Evolutionary conservation across 2,797 vertebrate species (phyloP).

Genomic region (Scolopax bukidnonensis): DNA sequence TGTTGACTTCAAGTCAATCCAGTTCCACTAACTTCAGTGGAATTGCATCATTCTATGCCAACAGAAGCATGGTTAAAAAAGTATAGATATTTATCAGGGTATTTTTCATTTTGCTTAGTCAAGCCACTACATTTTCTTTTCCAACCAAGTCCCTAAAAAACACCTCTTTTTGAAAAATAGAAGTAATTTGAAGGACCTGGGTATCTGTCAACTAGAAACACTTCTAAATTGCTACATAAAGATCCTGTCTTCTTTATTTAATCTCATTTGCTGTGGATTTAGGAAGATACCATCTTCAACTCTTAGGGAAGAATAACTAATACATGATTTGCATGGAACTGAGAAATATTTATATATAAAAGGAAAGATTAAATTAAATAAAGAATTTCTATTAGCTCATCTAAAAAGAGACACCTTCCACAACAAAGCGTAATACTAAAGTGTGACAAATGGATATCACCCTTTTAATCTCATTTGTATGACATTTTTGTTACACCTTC

Average conservation of each 20-base stretch:
- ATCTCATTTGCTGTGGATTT: not conserved
- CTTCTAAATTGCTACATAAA: not conserved
- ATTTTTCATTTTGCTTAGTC: not conserved
- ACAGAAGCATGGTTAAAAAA: not conserved
- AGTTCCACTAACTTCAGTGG: not conserved
- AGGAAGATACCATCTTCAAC: not conserved
- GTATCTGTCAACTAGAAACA: not conserved
- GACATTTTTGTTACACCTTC: not conserved
- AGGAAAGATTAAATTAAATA: not conserved
- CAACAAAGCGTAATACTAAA: not conserved
- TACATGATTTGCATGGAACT: not conserved
- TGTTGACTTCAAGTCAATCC: not conserved
- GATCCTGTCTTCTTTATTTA: not conserved
- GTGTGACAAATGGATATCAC: not conserved
- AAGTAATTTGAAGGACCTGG: not conserved
- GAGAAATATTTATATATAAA: not conserved
- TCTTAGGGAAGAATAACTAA: not conserved
- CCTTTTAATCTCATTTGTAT: not conserved
- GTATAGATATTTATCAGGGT: not conserved
- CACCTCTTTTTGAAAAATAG: not conserved
- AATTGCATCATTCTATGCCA: not conserved
- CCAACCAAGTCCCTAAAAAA: not conserved
- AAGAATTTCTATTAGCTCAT: not conserved
- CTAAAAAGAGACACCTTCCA: not conserved
- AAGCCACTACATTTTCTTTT: not conserved